Evolutionary conservation across 1,140 invertebrate genomes (phyloP).

Genomic region (Agrypnia vestita): DNA sequence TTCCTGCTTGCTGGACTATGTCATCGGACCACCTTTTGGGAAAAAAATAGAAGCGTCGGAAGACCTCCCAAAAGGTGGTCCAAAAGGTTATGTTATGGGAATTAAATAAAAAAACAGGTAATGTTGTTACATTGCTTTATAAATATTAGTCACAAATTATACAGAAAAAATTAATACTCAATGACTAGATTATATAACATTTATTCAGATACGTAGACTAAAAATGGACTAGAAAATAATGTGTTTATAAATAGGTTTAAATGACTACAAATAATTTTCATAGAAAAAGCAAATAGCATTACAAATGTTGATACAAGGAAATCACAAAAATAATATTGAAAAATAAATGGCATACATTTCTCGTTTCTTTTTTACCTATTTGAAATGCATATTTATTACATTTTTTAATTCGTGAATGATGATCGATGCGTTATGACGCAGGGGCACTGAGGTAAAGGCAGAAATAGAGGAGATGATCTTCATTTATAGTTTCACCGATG

Average conservation of each 20-base stretch:
- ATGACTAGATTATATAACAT: slow-evolving; percentile 59
- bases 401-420: neutral
- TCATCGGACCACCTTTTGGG: too few relatives aligned
- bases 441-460: neutral
- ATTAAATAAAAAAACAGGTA: slow-evolving; percentile 1
- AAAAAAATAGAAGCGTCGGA: too few relatives aligned
- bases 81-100: too few relatives aligned
- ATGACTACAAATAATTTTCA: neutral
- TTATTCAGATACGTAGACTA: slow-evolving; percentile 56
- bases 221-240: slow-evolving; percentile 53
- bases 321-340: slow-evolving; percentile 4
- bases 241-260: slow-evolving; percentile 1
- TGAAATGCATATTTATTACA: too few relatives aligned
- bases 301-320: slow-evolving; percentile 8
- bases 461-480: too few relatives aligned
- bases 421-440: neutral
- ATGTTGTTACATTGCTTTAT: slow-evolving; percentile 43
- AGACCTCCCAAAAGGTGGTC: too few relatives aligned
- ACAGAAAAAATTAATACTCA: slow-evolving; percentile 60
- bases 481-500: neutral
- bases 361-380: too few relatives aligned
- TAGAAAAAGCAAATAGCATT: slow-evolving; percentile 11
- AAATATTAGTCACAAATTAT: slow-evolving; percentile 59
- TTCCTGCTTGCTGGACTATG: too few relatives aligned
- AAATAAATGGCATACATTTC: neutral